Evolutionary conservation across 2,113 vertebrate genomes (phyloP).

Genomic region (Petrocephalus zakoni): DNA sequence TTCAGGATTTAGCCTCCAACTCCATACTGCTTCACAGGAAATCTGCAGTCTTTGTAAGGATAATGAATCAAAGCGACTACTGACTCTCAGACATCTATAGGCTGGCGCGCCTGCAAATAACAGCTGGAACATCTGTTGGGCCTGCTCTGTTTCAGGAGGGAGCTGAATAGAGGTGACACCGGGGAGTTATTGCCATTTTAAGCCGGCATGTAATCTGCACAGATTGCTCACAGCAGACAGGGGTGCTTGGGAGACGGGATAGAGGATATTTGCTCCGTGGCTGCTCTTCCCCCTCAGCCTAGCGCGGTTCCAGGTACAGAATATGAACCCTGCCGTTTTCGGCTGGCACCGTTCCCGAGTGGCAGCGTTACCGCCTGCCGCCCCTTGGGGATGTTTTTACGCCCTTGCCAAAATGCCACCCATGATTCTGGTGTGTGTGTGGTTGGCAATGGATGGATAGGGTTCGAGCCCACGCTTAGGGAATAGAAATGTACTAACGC

Average conservation of each 20-base stretch:
- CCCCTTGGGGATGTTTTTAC: background rate
- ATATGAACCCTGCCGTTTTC: background rate
- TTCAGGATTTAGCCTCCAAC: background rate
- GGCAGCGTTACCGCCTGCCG: background rate
- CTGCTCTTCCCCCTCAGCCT: slow-evolving; percentile 4
- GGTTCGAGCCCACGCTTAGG: background rate
- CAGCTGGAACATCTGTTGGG: slow-evolving; percentile 12
- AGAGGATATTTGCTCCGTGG: background rate
- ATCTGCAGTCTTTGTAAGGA: background rate
- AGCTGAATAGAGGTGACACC: background rate
- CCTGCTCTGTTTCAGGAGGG: background rate
- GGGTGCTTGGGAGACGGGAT: background rate
- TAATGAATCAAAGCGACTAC: background rate
- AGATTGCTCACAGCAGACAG: background rate
- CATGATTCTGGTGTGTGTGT: background rate
- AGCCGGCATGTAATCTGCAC: background rate
- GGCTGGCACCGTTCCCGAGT: background rate
- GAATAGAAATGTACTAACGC: background rate
- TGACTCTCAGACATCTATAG: background rate
- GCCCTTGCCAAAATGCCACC: background rate
- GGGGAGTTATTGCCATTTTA: slow-evolving; percentile 4
- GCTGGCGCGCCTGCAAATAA: background rate
- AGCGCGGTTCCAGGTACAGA: background rate
- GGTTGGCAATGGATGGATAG: background rate
- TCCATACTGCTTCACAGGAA: background rate